Evolutionary conservation across 2,113 vertebrate species (phyloP).

Genomic region (Paralichthys olivaceus): DNA sequence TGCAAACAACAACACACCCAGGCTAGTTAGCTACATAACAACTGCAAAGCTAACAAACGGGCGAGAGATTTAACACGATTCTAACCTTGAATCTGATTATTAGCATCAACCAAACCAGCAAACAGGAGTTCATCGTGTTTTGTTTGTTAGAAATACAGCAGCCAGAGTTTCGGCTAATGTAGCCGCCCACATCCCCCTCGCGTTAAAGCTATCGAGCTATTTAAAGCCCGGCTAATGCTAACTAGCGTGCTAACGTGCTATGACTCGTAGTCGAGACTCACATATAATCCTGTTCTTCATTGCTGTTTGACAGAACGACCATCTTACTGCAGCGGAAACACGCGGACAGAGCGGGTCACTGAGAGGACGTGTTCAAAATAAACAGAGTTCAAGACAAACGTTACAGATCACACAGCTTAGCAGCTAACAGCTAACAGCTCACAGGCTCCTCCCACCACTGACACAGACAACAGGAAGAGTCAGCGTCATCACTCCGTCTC

Average conservation of each 20-base stretch:
- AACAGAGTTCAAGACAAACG: background rate
- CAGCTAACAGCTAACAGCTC: no score
- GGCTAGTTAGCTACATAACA: background rate
- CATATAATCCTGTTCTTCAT: slow-evolving; percentile 83
- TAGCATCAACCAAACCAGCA: background rate
- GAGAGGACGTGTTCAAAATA: background rate
- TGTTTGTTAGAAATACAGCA: background rate
- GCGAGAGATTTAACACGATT: no score
- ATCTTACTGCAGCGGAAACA: slow-evolving; percentile 65
- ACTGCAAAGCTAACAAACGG: background rate
- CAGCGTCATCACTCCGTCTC: slow-evolving; percentile 34
- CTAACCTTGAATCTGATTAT: background rate
- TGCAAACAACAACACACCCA: background rate
- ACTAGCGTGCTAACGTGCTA: background rate
- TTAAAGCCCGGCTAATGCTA: slow-evolving; percentile 26
- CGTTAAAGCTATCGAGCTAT: background rate
- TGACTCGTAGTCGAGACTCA: slow-evolving; percentile 68
- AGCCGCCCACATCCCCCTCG: no score
- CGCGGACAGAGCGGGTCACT: no score
- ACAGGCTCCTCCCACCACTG: background rate
- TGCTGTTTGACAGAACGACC: slow-evolving; percentile 81
- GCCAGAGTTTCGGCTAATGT: background rate
- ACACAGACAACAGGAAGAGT: slow-evolving; percentile 8
- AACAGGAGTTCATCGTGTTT: background rate
- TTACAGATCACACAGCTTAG: no score